Evolutionary conservation across 1,140 invertebrate species (phyloP).

Genomic region (Hypsibius dujardini): DNA sequence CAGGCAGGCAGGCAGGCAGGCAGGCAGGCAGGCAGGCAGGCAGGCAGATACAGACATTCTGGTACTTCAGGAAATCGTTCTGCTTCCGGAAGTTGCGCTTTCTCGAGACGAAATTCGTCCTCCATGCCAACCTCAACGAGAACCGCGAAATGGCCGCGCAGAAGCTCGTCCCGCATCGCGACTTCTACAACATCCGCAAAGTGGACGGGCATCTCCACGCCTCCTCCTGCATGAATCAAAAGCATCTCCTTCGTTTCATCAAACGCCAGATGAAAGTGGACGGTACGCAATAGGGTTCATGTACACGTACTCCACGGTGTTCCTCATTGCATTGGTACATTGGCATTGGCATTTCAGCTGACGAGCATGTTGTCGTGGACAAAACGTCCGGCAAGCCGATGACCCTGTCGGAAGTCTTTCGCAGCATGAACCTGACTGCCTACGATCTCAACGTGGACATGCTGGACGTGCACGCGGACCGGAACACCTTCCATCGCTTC

Average conservation of each 20-base stretch:
- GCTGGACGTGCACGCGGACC: conserved; percentile 95
- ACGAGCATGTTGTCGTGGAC: conserved; percentile 63
- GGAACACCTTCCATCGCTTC: conserved; percentile 96
- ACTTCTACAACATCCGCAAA: conserved; percentile 97
- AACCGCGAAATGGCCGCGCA: conserved; percentile 87
- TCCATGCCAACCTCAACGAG: conserved; percentile 90
- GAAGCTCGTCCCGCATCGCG: conserved; percentile 87
- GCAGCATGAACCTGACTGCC: conserved; percentile 87
- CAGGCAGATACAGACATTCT: conserved; percentile 22
- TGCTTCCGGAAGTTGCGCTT: conserved; percentile 89
- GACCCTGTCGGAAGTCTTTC: conserved; percentile 84
- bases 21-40: too few species aligned
- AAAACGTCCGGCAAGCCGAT: conserved; percentile 50
- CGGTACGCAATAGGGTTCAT: too few species aligned
- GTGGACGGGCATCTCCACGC: conserved; percentile 97
- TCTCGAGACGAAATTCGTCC: conserved; percentile 84
- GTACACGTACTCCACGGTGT: too few species aligned
- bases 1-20: too few species aligned
- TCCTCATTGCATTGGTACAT: too few species aligned
- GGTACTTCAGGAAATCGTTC: conserved; percentile 66
- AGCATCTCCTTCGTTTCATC: conserved; percentile 91
- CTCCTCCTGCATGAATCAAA: conserved; percentile 98
- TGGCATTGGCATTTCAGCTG: conserved; percentile 66
- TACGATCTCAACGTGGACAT: conserved; percentile 97
- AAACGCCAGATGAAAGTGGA: conserved; percentile 95